Base-by-base conservation (phyloP, 2,113 vertebrate genomes). In the Microcebus griseorufus region DNA sequence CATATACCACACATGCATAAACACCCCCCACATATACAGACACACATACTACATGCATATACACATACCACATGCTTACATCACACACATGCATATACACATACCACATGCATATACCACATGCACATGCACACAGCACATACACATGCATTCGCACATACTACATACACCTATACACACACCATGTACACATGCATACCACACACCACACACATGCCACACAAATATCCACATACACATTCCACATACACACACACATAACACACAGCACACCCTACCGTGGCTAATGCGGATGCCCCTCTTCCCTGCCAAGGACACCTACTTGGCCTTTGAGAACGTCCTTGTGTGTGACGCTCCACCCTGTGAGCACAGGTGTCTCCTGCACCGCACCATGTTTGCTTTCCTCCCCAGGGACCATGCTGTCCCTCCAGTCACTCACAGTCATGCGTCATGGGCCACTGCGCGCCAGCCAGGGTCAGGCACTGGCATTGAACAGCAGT, bases 401-500 rank as follows among this genome's bases (percentile, higher is more conserved):
- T 60, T 45, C 14, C 17, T 80, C 13, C 0, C 11, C 39, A 39
- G 32, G 53, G 13, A 18, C 51, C 18, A 11, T 8, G 5, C 11
- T 34, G 23, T 60, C 25, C 75, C 17, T 62, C 25, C 25, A 58
- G 32, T 55, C 62, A 29, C 39, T 48, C 51, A 18, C 0, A 37
- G 48, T 60, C 32, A 64, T 29, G 27, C 27, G 25, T 27, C 62
- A 6, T 9, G 2, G 1, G 6, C 34, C 42, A 45, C 62, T 22
- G 4, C 48, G n/a, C 1, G 27, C 22, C 29, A 17, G 7, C 34
- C 0, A 0, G 13, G 25, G 25, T 39, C 39, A 60, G 20, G 39
- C 51, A 17, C 25, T 9, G 17, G 34, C 2, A 8, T 37, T 48
- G 48, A 69, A 88, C 18, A 42, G 39, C 13, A 25, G 65, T 42